phyloP scores from a whole-genome alignment of 2,797 vertebrate genomes.

The Sebastes taczanowskii region DNA sequence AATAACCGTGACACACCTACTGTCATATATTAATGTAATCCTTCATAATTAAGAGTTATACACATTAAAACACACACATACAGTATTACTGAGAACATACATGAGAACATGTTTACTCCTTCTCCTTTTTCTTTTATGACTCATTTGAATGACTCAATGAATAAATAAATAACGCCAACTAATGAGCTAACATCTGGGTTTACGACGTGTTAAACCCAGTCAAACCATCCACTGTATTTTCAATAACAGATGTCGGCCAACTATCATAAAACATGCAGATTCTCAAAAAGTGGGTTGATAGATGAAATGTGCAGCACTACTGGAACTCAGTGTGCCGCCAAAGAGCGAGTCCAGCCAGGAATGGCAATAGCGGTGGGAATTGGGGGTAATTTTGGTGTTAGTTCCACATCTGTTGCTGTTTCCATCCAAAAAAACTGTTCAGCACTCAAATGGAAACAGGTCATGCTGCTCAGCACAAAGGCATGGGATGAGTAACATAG shows the following conservation, averaged over 20 bases:
- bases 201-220: not conserved
- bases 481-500: not conserved
- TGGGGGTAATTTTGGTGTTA: slow-evolving; percentile 32
- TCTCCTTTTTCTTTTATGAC: not conserved
- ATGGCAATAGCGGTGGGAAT: slow-evolving; percentile 35
- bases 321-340: slow-evolving; percentile 57
- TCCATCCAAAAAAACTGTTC: slow-evolving; percentile 15
- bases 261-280: slow-evolving; percentile 16
- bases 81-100: too few relatives aligned
- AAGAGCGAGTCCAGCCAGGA: slow-evolving; percentile 11
- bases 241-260: not conserved
- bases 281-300: slow-evolving; percentile 19
- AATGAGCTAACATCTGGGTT: not conserved
- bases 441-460: slow-evolving; percentile 37
- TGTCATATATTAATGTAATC: not conserved
- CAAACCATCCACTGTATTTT: not conserved
- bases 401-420: slow-evolving; percentile 63
- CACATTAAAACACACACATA: not conserved
- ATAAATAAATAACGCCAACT: not conserved
- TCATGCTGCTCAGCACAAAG: not conserved
- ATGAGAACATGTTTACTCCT: too few relatives aligned
- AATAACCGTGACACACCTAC: not conserved
- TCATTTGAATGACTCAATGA: not conserved
- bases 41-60: not conserved
- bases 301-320: slow-evolving; percentile 30